Percentiles rank a stretch among this genome's conserved stretches.
phyloP scores from a whole-genome alignment of 2,113 vertebrate genomes.

The Hypomesus transpacificus region DNA sequence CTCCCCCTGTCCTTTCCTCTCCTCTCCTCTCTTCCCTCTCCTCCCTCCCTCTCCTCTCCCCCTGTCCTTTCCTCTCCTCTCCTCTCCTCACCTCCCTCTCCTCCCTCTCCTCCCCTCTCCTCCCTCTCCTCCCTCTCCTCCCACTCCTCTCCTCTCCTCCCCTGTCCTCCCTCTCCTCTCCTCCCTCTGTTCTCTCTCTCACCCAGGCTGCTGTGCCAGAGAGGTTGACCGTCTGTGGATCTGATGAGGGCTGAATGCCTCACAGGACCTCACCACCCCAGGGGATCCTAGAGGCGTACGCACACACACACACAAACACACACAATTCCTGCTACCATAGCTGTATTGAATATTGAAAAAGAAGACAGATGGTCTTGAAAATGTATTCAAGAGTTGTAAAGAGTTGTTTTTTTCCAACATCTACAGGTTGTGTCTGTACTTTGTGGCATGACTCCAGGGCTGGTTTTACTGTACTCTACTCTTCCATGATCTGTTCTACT shows the following conservation, averaged over 20 bases:
- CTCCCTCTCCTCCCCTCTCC: neutral
- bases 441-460: no score
- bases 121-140: neutral
- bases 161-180: neutral
- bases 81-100: neutral
- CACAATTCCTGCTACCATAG: neutral
- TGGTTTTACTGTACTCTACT: no score
- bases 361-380: no score
- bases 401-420: no score
- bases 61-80: neutral
- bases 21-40: neutral
- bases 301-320: conserved; percentile 13
- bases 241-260: conserved; percentile 51
- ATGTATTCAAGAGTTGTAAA: no score
- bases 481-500: no score
- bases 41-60: neutral
- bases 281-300: conserved; percentile 24
- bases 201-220: conserved; percentile 8
- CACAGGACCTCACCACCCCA: conserved; percentile 33
- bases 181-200: neutral
- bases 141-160: neutral
- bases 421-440: no score
- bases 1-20: neutral
- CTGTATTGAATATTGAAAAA: neutral
- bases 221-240: conserved; percentile 19